These are phyloP conservation scores for Cyclina sinensis DNA, from an alignment of 1,140 invertebrate species.

Conservation along the genomic window DNA sequence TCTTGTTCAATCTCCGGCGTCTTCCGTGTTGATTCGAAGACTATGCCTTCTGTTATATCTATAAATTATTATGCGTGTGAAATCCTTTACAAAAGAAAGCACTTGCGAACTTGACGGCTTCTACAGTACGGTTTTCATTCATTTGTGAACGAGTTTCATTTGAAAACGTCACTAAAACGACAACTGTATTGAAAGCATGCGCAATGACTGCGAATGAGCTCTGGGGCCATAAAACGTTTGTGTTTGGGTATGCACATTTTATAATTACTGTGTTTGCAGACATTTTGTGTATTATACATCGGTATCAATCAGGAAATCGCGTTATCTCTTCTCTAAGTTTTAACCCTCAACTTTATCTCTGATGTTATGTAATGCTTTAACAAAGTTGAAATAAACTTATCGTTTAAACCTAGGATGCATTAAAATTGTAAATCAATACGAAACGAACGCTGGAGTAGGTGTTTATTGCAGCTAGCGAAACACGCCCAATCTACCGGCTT, in stretches of 20 bases:
- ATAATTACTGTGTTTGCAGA: neutral
- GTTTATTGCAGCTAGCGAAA: constrained; percentile 29
- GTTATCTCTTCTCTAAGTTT: constrained; percentile 28
- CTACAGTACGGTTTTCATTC: no score
- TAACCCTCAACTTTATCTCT: constrained; percentile 56
- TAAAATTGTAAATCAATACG: neutral
- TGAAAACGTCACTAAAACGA: no score
- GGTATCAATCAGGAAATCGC: constrained; percentile 41
- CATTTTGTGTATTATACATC: constrained; percentile 4
- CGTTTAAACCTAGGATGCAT: constrained; percentile 18
- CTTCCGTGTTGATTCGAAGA: no score
- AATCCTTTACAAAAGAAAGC: no score
- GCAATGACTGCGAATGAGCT: neutral
- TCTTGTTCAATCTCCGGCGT: no score
- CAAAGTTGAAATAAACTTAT: constrained; percentile 66
- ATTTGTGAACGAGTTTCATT: no score
- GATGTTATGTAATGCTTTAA: constrained; percentile 66
- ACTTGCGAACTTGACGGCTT: no score
- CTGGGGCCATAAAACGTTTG: neutral
- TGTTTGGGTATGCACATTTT: neutral
- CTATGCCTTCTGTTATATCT: no score
- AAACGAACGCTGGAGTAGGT: neutral
- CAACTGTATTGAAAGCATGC: no score
- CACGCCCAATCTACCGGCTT: constrained; percentile 55
- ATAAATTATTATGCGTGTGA: no score